Percentiles rank a stretch among this genome's conserved stretches.
Conservation (phyloP, 2,888 invertebrate genomes). For the Xanthia togata region DNA sequence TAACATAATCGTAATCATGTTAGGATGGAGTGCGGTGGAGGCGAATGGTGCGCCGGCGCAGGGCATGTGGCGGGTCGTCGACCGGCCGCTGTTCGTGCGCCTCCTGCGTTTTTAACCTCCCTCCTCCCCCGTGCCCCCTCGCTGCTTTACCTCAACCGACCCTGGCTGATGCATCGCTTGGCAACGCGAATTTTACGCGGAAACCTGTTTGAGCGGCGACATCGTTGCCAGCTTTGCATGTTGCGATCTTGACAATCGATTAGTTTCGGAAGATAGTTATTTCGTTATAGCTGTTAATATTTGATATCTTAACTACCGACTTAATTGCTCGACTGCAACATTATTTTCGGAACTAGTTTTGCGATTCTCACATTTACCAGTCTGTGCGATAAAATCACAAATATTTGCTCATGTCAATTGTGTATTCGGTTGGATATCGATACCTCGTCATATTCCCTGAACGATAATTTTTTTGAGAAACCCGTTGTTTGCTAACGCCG, state of each 20-base stretch:
- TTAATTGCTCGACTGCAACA: slow-evolving; percentile 26
- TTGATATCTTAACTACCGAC: slow-evolving; percentile 36
- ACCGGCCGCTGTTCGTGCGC: slow-evolving; percentile 88
- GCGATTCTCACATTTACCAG: slow-evolving; percentile 1
- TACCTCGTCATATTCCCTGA: slow-evolving; percentile 51
- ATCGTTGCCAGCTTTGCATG: slow-evolving; percentile 77
- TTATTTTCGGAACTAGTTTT: slow-evolving; percentile 34
- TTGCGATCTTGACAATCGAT: slow-evolving; percentile 73
- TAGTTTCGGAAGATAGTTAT: slow-evolving; percentile 59
- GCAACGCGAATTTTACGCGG: slow-evolving; percentile 89
- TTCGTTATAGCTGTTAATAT: slow-evolving; percentile 48
- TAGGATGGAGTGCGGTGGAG: slow-evolving; percentile 81
- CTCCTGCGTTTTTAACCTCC: slow-evolving; percentile 87
- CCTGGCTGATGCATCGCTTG: slow-evolving; percentile 88
- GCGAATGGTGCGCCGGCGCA: slow-evolving; percentile 87
- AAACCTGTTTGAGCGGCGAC: slow-evolving; percentile 87
- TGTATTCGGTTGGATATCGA: slow-evolving; percentile 38
- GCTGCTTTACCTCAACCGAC: slow-evolving; percentile 83
- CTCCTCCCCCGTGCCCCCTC: slow-evolving; percentile 77
- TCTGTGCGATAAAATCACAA: slow-evolving; percentile 22
- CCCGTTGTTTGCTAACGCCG: slow-evolving; percentile 75
- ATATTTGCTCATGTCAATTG: slow-evolving; percentile 49
- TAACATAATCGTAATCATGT: slow-evolving; percentile 82
- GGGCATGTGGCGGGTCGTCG: slow-evolving; percentile 89
- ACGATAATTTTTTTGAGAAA: slow-evolving; percentile 67